Evolutionary conservation across 2,797 vertebrate genomes (phyloP), one percentile per base, ranked within the genome.

Genomic region (Pseudochaenichthys georgianus): DNA sequence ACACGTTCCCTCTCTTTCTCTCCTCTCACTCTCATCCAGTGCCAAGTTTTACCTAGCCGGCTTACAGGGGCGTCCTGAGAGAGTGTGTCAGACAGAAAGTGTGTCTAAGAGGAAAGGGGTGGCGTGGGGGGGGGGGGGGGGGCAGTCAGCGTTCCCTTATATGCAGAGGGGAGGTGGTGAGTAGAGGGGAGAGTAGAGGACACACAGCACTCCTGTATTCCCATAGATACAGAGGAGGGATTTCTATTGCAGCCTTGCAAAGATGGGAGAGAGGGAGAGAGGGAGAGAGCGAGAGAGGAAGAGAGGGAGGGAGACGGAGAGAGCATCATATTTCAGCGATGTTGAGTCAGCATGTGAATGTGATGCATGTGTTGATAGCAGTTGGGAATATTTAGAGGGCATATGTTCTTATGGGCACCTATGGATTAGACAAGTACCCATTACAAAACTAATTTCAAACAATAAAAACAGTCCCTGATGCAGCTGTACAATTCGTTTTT

Each of bases 341-440:
- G 92, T 90, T 83, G 89, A 92, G 82, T 92, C 92, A 94, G 91
- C 90, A 92, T 86, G 79, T 64, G 78, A 81, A 85, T 68, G 83
- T 57, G 83, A 91, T 89, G 88, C 74, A 77, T 78, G 88, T 76
- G 72, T 87, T 86, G 88, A 86, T 78, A 60, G 13, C 78, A 87
- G 86, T 85, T 84, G 42, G 73, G 82, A 71, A 73, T 72, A 87
- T 82, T 86, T 71, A 77, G 64, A 80, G 77, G 78, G 69, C 72
- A 72, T 51, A 66, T 78, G 62, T 76, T 78, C 42, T 54, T 43
- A 46, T 45, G 47, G 68, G 55, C 61, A 48, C 61, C 67, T 72
- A 38, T 51, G 45, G 72, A 73, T 70, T 60, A 38, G 3, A 58
- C 13, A n/a, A 41, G 28, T 62, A n/a, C 42, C 4, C 9, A 9